Base-by-base conservation (phyloP, 2,113 vertebrate genomes). In the Hippopotamus amphibius region DNA sequence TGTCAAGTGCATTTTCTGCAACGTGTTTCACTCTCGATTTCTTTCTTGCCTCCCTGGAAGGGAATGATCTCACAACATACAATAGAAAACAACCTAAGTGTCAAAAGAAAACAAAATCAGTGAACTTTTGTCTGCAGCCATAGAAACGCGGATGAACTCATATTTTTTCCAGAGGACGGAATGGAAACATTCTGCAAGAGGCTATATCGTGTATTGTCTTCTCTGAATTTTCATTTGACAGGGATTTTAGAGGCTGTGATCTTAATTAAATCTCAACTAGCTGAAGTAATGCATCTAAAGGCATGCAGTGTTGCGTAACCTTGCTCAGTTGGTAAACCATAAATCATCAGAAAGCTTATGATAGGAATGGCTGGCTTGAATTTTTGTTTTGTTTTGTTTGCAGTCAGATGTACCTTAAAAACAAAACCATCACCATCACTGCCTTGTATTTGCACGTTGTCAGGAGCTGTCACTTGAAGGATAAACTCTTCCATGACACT, bases 201-300 rank as follows among this genome's bases (percentile, higher is more conserved):
- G 98, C 99, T 98, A 98, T 99, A 99, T 99, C 98, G 97, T 99
- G 98, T 99, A 99, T 99, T 99, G 99, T 99, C 99, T 99, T 99
- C 98, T 98, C 98, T 98, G 98, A 99, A 99, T 99, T 99, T 99
- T 99, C 98, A 99, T 99, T 99, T 99, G 99, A 99, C 99, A 98
- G 98, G 99, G 99, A 99, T 99, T 99, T 99, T 99, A 99, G 98
- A 98, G 99, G 98, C 99, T 99, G 99, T 99, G 99, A 99, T 99
- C 99, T 99, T 99, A 99, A 99, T 99, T 99, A 99, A 99, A 99
- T 99, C 99, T 99, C 99, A 99, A 99, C 98, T 98, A 98, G 99
- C 99, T 99, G 98, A 99, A 99, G 99, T 99, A 99, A 99, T 98
- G 98, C 98, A 98, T 99, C 99, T 99, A 98, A 99, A 99, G 98